Evolutionary conservation across 2,888 invertebrate genomes (phyloP).

Genomic region (Acanthoscelides obtectus): DNA sequence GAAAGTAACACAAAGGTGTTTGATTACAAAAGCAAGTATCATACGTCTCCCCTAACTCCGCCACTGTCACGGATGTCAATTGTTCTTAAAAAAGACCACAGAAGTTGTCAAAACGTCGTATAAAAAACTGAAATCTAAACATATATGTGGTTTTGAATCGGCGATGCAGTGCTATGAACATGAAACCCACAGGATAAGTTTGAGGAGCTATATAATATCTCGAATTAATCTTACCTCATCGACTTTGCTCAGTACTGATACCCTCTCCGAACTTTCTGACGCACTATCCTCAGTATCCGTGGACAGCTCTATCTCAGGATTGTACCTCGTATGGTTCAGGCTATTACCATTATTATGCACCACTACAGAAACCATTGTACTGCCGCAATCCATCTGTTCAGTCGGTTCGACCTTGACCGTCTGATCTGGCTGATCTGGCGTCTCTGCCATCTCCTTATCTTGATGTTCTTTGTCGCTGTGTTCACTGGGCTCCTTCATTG

Average conservation of each 20-base stretch:
- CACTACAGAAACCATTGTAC: conserved; percentile 5
- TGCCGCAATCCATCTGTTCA: background rate
- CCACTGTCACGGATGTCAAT: too few relatives aligned
- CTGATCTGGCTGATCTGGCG: background rate
- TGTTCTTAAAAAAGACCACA: too few relatives aligned
- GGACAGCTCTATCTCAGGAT: conserved; percentile 63
- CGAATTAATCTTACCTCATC: conserved; percentile 26
- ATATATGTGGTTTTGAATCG: too few relatives aligned
- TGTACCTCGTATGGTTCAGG: conserved; percentile 30
- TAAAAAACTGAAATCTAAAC: too few relatives aligned
- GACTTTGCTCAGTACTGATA: conserved; percentile 35
- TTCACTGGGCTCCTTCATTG: background rate
- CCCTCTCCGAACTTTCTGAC: conserved; percentile 42
- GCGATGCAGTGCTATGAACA: too few relatives aligned
- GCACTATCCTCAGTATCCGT: conserved; percentile 68
- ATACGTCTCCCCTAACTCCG: too few relatives aligned
- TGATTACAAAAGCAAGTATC: too few relatives aligned
- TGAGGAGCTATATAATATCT: too few relatives aligned
- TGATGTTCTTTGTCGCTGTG: background rate
- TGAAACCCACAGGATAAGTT: too few relatives aligned
- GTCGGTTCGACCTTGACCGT: background rate
- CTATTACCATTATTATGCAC: conserved; percentile 12
- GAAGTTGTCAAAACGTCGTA: too few relatives aligned
- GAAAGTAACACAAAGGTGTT: too few relatives aligned
- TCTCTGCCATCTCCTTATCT: background rate